Evolutionary conservation across 2,113 vertebrate species (phyloP).

Genomic region (Limanda limanda): DNA sequence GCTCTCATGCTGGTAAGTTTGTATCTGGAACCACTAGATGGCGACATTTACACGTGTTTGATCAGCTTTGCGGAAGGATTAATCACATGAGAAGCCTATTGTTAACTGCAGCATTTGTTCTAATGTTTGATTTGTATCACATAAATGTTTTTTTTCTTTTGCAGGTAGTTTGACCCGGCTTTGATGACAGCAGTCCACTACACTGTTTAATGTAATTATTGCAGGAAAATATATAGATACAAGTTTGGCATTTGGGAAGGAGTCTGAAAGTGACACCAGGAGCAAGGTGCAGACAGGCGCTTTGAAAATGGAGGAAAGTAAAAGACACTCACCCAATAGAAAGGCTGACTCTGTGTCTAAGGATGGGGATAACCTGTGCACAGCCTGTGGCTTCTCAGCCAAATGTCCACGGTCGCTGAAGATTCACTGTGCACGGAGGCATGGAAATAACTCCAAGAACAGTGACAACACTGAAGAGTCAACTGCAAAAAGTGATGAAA

Average conservation of each 20-base stretch:
- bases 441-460: conserved; percentile 50
- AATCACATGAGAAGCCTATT: conserved; percentile 13
- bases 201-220: neutral
- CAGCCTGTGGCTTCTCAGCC: conserved; percentile 74
- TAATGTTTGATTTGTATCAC: conserved; percentile 6
- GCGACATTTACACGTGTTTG: conserved; percentile 65
- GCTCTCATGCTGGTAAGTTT: conserved; percentile 17
- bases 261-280: conserved; percentile 61
- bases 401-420: conserved; percentile 82
- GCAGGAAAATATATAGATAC: conserved; percentile 59
- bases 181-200: conserved; percentile 9
- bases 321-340: conserved; percentile 63
- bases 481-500: conserved; percentile 25
- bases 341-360: conserved; percentile 57
- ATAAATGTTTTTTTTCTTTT: conserved; percentile 9
- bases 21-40: conserved; percentile 71
- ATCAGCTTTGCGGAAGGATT: neutral
- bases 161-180: conserved; percentile 39
- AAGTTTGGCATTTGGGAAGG: conserved; percentile 62
- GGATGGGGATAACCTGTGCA: conserved; percentile 59
- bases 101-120: conserved; percentile 8
- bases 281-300: conserved; percentile 44
- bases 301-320: conserved; percentile 59
- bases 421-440: conserved; percentile 78
- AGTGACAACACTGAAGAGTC: conserved; percentile 17